Evolutionary conservation across 1,140 invertebrate species (phyloP), one percentile per base, ranked within the genome.

Genomic region (Conus betulinus): DNA sequence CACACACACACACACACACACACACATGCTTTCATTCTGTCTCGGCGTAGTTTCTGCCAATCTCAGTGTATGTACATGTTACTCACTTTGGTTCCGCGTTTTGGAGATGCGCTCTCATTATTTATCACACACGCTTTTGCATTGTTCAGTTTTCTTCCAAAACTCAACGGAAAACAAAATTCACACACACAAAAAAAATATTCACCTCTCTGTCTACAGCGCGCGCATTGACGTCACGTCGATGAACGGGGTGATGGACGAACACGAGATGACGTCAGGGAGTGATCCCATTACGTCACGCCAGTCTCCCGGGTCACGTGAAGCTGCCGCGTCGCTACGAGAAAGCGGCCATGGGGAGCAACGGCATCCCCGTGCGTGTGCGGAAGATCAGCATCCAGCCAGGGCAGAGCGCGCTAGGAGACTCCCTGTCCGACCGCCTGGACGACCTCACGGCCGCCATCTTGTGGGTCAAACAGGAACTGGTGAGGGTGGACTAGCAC

Each of bases 381-480:
- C 82, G 91, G 71, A 91, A 91, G 86, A 88, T 90, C 23, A 91
- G 92, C 87, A 83, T 90, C 27, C 84, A 87, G 81, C 79, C 88
- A 39, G 67, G 87, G 10, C 81, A 84, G 17, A 55, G 71, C 20
- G 53, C 60, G 15, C 55, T 87, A 15, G 71, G 89, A 2, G 88
- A 91, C n/a, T 79, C 86, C 3, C 82, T 92, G 10, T 60, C 52
- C 5, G 91, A 90, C 57, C 74, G 92, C 8, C 57, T 93, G 27
- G 88, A 89, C 13, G 92, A 93, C 85, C 85, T 93, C n/a, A 87
- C 88, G 67, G 85, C 86, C 51, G 92, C 92, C 53, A 88, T 93
- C 74, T 82, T 89, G 79, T 93, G 92, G 92, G 86, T 93, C 53
- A 91, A 90, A 87, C 91, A 93, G 78, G 92, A 93, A 83, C 79